Conservation (phyloP, 2,797 vertebrate genomes). For the Tapirus indicus region DNA sequence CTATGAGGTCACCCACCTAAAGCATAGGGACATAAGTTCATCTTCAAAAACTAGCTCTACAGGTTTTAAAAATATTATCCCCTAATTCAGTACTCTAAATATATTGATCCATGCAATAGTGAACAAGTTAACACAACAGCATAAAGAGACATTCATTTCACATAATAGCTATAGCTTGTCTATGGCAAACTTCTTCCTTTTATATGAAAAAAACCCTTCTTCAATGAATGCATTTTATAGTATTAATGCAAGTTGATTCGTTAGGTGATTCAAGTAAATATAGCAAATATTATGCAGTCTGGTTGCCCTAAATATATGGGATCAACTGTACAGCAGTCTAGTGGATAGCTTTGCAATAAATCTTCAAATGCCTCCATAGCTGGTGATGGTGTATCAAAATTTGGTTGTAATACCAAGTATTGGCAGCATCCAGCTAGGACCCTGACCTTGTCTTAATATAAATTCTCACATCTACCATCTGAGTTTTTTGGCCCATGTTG, state of each 20-base stretch:
- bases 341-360: neutral
- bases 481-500: neutral
- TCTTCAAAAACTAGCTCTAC: neutral
- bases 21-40: neutral
- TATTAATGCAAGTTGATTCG: neutral
- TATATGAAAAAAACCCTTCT: neutral
- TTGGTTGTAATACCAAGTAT: neutral
- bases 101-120: neutral
- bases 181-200: neutral
- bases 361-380: neutral
- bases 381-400: neutral
- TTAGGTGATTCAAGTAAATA: neutral
- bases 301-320: neutral
- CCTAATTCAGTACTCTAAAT: neutral
- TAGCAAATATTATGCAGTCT: neutral
- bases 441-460: neutral
- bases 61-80: neutral
- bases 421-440: neutral
- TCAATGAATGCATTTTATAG: constrained; percentile 3
- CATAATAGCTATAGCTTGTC: neutral
- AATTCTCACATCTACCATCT: neutral
- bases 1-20: neutral
- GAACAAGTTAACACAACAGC: neutral
- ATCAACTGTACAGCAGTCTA: neutral
- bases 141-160: neutral